These are phyloP conservation scores for Saxidomus purpurata DNA, from an alignment of 1,140 invertebrate species.

Conservation along the genomic window DNA sequence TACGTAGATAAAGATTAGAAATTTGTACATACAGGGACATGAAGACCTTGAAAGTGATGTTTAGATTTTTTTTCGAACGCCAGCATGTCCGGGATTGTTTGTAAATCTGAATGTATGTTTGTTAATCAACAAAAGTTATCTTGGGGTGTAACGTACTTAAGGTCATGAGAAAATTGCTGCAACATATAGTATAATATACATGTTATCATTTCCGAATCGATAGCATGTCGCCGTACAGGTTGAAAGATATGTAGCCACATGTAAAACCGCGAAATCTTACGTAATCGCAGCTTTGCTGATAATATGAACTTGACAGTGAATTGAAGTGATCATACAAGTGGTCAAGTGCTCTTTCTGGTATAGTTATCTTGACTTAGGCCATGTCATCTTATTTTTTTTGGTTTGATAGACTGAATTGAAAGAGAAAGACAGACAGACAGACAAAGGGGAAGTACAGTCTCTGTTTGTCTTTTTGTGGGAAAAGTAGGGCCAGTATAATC, in stretches of 20 bases:
- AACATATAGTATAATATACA: constrained; percentile 21
- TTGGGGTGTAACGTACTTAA: neutral
- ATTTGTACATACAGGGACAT: neutral
- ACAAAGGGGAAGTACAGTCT: too few species aligned
- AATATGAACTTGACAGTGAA: neutral
- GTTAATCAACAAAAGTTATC: constrained; percentile 30
- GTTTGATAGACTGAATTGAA: too few species aligned
- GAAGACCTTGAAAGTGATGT: neutral
- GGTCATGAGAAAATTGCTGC: constrained; percentile 31
- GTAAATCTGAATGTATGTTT: neutral
- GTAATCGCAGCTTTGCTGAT: neutral
- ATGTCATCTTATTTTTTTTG: too few species aligned
- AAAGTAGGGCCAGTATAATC: too few species aligned
- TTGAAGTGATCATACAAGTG: too few species aligned
- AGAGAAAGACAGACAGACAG: neutral
- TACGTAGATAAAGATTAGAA: neutral
- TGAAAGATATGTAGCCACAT: neutral
- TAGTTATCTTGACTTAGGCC: too few species aligned
- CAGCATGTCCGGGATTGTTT: constrained; percentile 25
- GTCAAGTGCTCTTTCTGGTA: too few species aligned
- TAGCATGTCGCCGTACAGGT: neutral
- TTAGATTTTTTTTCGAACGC: neutral
- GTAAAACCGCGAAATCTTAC: neutral
- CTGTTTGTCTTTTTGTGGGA: too few species aligned
- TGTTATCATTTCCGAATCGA: neutral